Evolutionary conservation across 2,888 invertebrate species (phyloP), one percentile per base, ranked within the genome.

Genomic region (Oeneis ivallda): DNA sequence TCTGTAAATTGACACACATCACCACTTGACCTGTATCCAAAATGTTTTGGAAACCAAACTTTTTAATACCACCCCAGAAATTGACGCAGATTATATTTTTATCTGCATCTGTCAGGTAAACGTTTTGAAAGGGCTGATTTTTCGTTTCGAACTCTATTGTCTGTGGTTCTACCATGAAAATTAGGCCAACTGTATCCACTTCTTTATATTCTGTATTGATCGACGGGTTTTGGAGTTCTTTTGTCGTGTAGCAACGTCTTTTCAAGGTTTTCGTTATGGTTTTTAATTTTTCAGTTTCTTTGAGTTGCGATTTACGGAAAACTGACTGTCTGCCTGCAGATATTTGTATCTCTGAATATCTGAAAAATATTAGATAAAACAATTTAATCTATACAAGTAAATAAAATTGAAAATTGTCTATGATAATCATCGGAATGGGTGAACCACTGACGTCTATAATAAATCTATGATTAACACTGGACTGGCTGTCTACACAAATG

Each of bases 141-240:
- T 69, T 77, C 43, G 81, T 79, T 62, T 87, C 82, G 62, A 88
- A 87, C 13, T 89, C 87, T 66, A 83, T 77, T 32, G 84, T 86
- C 34, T 89, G 79, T 32, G 93, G 90, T 69, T 92, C 93, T 45
- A 94, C 87, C 65, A 89, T 82, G 32, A 95, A 90, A 47, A 96
- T 92, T 2, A 96, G 75, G 1, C 96, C 96, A 5, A 94, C 93
- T 10, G 95, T 94, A 83, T 97, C 96, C 70, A 96, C 92, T 90
- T 96, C 96, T 68, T 94, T 93, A 76, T 94, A 95, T 56, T 86
- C 81, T 19, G 84, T 85, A 5, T 68, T 64, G 62, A 78, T 74
- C 0, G 71, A 66, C 0, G 84, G 79, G 19, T 83, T 85, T 68
- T 78, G 71, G 0, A 94, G 75, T 66, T 93, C 89, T 71, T 83